Conservation (phyloP, 2,113 vertebrate species). For the Mirza zaza region DNA sequence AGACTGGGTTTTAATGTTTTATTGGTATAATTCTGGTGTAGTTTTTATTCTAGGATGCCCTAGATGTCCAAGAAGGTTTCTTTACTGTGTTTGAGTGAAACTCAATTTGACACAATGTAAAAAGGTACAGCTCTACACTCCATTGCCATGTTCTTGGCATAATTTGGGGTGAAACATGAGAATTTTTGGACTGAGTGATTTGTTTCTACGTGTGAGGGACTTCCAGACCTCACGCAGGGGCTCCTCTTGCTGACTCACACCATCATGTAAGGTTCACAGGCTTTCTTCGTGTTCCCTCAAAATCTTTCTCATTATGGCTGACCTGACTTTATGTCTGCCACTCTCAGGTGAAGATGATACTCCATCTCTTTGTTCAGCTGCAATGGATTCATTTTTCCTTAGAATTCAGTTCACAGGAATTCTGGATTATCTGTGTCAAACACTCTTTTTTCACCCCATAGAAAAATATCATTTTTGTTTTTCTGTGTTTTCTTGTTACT, state of each 20-base stretch:
- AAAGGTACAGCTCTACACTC: neutral
- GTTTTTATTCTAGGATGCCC: neutral
- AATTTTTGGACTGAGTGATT: neutral
- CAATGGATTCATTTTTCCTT: neutral
- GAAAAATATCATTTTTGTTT: neutral
- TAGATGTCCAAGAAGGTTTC: neutral
- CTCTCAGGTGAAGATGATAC: neutral
- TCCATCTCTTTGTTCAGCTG: neutral
- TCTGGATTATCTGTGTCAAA: neutral
- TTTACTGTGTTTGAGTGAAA: neutral
- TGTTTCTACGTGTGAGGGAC: neutral
- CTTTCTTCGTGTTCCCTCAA: neutral
- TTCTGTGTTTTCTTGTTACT: neutral
- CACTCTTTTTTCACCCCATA: neutral
- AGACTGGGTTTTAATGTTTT: neutral
- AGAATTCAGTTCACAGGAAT: neutral
- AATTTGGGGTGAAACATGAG: neutral
- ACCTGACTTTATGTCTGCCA: neutral
- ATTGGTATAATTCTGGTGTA: neutral
- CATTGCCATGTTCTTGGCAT: neutral
- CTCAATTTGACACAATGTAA: neutral
- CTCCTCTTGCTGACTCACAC: neutral
- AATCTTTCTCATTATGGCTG: neutral
- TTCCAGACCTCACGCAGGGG: neutral
- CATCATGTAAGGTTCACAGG: neutral